A percentile compares a stretch with the other conserved stretches of the same genome.
Evolutionary conservation across 2,888 invertebrate genomes (phyloP).

Genomic region (Apocheima hispidaria): DNA sequence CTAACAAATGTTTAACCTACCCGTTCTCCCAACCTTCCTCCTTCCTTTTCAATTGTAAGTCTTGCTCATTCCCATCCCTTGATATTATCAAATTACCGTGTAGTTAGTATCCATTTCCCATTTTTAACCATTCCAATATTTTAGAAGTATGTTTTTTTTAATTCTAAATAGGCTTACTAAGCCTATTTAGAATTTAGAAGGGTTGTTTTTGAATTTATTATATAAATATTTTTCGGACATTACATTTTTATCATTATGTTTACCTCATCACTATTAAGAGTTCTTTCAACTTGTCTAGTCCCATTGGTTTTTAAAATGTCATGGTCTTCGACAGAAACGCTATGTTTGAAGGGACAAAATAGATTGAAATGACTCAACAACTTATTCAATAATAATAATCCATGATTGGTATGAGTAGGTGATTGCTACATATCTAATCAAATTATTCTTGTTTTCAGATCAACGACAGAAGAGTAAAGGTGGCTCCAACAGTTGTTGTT

Average conservation of each 20-base stretch:
- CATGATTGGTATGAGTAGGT: too few relatives aligned
- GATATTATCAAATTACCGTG: not conserved
- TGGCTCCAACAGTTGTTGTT: slow-evolving; percentile 97
- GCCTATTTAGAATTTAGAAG: too few relatives aligned
- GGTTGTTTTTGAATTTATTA: too few relatives aligned
- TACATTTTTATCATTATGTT: too few relatives aligned
- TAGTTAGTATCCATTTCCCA: not conserved
- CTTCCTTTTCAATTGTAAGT: slow-evolving; percentile 60
- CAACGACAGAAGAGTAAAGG: slow-evolving; percentile 98
- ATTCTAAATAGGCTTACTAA: too few relatives aligned
- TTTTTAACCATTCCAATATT: not conserved
- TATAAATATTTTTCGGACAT: too few relatives aligned
- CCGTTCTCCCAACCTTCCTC: slow-evolving; percentile 57
- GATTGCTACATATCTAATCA: slow-evolving; percentile 12
- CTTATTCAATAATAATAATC: too few relatives aligned
- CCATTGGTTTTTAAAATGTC: not conserved
- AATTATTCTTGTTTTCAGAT: slow-evolving; percentile 88
- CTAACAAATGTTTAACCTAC: slow-evolving; percentile 58
- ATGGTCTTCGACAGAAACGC: not conserved
- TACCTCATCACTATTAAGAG: too few relatives aligned
- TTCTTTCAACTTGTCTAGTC: too few relatives aligned
- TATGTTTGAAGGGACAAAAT: not conserved
- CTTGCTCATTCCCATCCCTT: slow-evolving; percentile 13
- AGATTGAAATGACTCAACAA: too few relatives aligned
- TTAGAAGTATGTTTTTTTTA: too few relatives aligned